Evolutionary conservation across 1,140 invertebrate genomes (phyloP).

Genomic region (Lerema accius): DNA sequence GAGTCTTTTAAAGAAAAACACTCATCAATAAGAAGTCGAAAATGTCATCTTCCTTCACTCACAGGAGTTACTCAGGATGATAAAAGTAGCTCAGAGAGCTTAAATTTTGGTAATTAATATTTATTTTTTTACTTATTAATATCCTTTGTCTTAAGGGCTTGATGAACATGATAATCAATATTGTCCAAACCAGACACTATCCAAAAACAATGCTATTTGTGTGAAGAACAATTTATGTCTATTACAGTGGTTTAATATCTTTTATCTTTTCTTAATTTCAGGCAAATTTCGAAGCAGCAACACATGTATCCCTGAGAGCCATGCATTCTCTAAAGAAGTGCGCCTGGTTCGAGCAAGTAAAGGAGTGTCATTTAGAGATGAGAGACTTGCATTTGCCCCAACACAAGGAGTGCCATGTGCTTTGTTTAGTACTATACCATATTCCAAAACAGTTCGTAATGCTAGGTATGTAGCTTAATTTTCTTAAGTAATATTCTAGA

Average conservation of each 20-base stretch:
- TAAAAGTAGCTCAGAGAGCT: slow-evolving; percentile 89
- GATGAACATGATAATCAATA: no score
- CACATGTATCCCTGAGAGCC: slow-evolving; percentile 79
- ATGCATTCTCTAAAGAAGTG: slow-evolving; percentile 82
- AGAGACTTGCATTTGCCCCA: slow-evolving; percentile 90
- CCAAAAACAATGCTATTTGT: no score
- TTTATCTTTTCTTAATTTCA: slow-evolving; percentile 66
- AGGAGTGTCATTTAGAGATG: slow-evolving; percentile 88
- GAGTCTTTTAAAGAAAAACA: slow-evolving; percentile 83
- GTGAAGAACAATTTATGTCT: no score
- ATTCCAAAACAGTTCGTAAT: slow-evolving; percentile 86
- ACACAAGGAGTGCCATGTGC: slow-evolving; percentile 89
- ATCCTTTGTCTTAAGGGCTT: no score
- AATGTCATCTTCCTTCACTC: slow-evolving; percentile 61
- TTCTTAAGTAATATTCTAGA: no score
- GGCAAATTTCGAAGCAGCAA: slow-evolving; percentile 74
- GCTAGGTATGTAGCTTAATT: slow-evolving; percentile 82
- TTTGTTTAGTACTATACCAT: slow-evolving; percentile 92
- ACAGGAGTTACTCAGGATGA: slow-evolving; percentile 84
- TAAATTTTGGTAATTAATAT: slow-evolving; percentile 82
- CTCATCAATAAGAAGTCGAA: slow-evolving; percentile 80
- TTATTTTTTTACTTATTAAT: no score
- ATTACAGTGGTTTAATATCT: no score
- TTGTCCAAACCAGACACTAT: no score
- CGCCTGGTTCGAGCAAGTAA: slow-evolving; percentile 83